Conservation (phyloP, 2,113 vertebrate species). For the Chunga burmeisteri region DNA sequence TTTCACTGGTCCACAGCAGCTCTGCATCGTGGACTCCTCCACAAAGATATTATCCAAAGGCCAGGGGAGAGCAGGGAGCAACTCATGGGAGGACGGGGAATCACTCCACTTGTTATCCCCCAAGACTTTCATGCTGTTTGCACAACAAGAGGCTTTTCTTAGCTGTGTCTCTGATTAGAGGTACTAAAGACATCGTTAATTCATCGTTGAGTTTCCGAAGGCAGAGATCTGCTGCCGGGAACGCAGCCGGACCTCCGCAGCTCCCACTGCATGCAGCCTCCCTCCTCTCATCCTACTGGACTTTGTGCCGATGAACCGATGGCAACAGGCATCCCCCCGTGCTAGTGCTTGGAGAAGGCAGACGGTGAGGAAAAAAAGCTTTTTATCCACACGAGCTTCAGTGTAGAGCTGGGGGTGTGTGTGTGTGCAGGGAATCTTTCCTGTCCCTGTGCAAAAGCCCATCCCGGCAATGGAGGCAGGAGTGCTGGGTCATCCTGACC, state of each 20-base stretch:
- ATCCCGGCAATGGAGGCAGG: neutral
- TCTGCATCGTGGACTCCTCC: rapidly evolving
- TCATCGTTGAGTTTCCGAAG: neutral
- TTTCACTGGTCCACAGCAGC: neutral
- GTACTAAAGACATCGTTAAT: neutral
- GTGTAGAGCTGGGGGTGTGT: neutral
- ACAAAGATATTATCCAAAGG: neutral
- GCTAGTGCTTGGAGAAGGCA: neutral
- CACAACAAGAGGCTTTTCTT: neutral
- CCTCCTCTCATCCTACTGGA: neutral
- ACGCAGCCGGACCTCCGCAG: neutral
- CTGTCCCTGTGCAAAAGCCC: neutral
- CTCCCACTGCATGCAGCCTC: neutral
- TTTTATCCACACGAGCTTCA: neutral
- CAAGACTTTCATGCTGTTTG: neutral
- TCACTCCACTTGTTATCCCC: neutral
- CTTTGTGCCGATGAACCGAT: rapidly evolving
- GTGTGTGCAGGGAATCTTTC: neutral
- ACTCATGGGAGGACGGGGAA: neutral
- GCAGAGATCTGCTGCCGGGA: neutral
- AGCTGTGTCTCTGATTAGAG: neutral
- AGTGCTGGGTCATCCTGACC: neutral
- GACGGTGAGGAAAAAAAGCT: neutral
- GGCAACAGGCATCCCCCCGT: neutral
- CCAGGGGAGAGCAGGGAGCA: neutral